Base-by-base conservation (phyloP, 2,113 vertebrate species). In the Oreochromis niloticus region DNA sequence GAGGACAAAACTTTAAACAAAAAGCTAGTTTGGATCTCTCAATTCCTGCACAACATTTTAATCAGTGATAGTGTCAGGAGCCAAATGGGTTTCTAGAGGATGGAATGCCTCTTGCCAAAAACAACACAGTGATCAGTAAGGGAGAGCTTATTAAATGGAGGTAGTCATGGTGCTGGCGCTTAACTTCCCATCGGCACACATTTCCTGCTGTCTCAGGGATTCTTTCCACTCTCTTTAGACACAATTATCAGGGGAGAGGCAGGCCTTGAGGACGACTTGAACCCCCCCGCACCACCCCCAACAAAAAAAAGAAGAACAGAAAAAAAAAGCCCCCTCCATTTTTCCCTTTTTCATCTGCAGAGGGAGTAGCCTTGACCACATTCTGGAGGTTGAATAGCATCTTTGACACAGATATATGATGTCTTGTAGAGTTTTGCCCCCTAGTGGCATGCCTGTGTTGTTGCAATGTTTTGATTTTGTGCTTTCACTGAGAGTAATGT, bases 151-250 rank as follows among this genome's bases (percentile, higher is more conserved):
- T 92, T 94, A 90, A 92, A 93, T 85, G 63, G 83, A 91, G 91
- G 88, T 90, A 92, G 90, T 92, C 90, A 88, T 88, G 86, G 90
- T 87, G 90, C 90, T 88, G 89, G 80, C 52, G 87, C 90, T 68
- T 82, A 92, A 93, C 95, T 93, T 90, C 86, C 87, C 83, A 91
- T 94, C 92, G 83, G 90, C 91, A 89, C 89, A 94, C 88, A 87
- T 89, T 94, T 94, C 92, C 91, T 93, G 93, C 93, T 94, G 93
- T 94, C 91, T 94, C 92, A 91, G 91, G 93, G 92, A 95, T 96
- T 96, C 90, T 95, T 95, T 94, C 94, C 94, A 94, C 92, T 93
- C 90, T 95, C 90, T 91, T 95, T 94, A 92, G 89, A 95, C 91
- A 91, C 92, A 92, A 95, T 95, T 93, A 93, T 93, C 92, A 92